Evolutionary conservation across 2,888 invertebrate genomes (phyloP), one percentile per base, ranked within the genome.

Genomic region (Oegoconia quadripuncta): DNA sequence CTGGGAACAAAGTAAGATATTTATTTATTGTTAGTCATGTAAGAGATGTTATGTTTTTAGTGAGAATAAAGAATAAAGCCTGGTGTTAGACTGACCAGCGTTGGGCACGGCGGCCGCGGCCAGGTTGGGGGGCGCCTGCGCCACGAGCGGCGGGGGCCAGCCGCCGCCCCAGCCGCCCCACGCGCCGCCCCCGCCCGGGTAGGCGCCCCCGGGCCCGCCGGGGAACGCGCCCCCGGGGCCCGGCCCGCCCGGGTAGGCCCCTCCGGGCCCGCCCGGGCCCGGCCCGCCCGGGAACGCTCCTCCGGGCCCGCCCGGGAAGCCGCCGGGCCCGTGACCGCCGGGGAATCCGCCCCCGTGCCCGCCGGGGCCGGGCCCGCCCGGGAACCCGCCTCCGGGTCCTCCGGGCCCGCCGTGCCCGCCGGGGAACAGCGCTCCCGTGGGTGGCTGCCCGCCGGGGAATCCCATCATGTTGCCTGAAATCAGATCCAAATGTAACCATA

Each of bases 151-250:
- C 2, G 81, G 79, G n/a, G 44, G 44, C 40, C 40, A 44, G 50
- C 64, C 63, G 14, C 57, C 57, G 78, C 80, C 80, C 2, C n/a
- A n/a, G 25, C 64, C 65, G 1, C 68, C 64, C 76, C 79, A 77
- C 1, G 53, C 60, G 25, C 64, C 65, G 1, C 68, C 65, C 76
- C 80, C 76, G 1, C 53, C 61, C 2, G 50, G 56, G 16, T 30
- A 35, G 37, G 20, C 27, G 4, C 25, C 39, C 27, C 27, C 46
- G 48, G 52, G 31, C 12, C 43, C 44, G 3, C 51, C 53, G 3
- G 62, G 61, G 3, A 46, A 55, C 44, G 23, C 45, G 13, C 38
- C 44, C 35, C 38, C 43, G 30, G 14, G 30, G 25, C 37, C 40
- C 48, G 23, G 30, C 22, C 26, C 20, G 36, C 22, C 1, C 18